Evolutionary conservation across 2,888 invertebrate genomes (phyloP), one percentile per base, ranked within the genome.

Genomic region (Leucania comma): DNA sequence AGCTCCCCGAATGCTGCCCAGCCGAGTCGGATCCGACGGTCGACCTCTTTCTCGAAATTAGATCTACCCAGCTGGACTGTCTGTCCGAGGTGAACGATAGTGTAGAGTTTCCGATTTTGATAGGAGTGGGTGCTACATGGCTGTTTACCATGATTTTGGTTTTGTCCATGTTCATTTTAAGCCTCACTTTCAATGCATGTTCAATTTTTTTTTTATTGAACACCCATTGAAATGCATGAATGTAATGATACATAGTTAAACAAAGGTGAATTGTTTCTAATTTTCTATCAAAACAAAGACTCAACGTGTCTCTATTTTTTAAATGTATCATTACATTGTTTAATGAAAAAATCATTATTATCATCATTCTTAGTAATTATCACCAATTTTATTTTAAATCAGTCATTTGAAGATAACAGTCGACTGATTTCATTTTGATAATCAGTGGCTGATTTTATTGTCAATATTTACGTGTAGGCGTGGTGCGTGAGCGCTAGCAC

Each of bases 371-470:
- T 57, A n/a, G 51, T 56, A n/a, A 51, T 65, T 66, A 58, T 60
- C 53, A 69, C 22, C n/a, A 54, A 57, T 74, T 66, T 71, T 72
- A 22, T 73, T 77, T 50, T 51, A 61, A 80, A 71, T 73, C 59
- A 68, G 70, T 68, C n/a, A 58, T 73, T 61, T 71, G 58, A 51
- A 68, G 80, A 78, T 82, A 84, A 72, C 58, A 67, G 17, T 63
- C 29, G 50, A 68, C 75, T 82, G n/a, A n/a, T n/a, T n/a, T n/a
- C n/a, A n/a, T n/a, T n/a, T n/a, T n/a, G n/a, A n/a, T n/a, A n/a
- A 81, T 69, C 82, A 72, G 59, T 78, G 68, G 76, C 81, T 72
- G 72, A 84, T 83, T 81, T 81, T 70, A 75, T 67, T 75, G 81
- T 82, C 76, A 84, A 84, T 78, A 83, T 81, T 80, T 75, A 84